Conservation (phyloP, 2,113 vertebrate species). For the Oncorhynchus gorbuscha region DNA sequence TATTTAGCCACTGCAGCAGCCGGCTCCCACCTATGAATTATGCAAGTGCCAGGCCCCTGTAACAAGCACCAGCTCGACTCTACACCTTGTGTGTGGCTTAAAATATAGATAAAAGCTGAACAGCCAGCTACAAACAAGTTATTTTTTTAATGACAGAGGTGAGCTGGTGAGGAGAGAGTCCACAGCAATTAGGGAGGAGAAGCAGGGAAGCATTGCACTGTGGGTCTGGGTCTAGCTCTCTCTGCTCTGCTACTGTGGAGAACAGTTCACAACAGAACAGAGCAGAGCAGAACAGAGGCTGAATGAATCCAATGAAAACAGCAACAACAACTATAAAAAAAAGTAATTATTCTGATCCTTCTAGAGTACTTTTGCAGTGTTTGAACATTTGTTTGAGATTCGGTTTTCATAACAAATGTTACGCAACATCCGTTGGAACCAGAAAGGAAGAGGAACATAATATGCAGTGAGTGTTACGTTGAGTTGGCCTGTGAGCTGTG, state of each 20-base stretch:
- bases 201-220: constrained; percentile 46
- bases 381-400: constrained; percentile 43
- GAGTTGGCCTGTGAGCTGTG: constrained; percentile 7
- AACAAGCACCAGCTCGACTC: constrained; percentile 90
- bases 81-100: constrained; percentile 95
- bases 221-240: too few relatives aligned
- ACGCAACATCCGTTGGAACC: too few relatives aligned
- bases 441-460: neutral
- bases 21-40: constrained; percentile 86
- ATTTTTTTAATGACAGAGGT: constrained; percentile 66
- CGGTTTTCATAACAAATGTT: constrained; percentile 49
- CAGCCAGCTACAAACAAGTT: constrained; percentile 85
- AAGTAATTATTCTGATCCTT: neutral
- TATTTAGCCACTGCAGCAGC: constrained; percentile 79
- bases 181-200: constrained; percentile 69
- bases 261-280: constrained; percentile 31
- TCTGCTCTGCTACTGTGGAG: neutral
- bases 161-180: constrained; percentile 65
- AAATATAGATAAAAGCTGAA: constrained; percentile 99
- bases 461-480: constrained; percentile 33
- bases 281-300: neutral
- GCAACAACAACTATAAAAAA: constrained; percentile 42
- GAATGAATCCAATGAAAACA: constrained; percentile 52
- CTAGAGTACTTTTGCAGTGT: constrained; percentile 31
- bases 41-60: constrained; percentile 83